Conservation (phyloP, 2,888 invertebrate genomes). For the Coremacera marginata region DNA sequence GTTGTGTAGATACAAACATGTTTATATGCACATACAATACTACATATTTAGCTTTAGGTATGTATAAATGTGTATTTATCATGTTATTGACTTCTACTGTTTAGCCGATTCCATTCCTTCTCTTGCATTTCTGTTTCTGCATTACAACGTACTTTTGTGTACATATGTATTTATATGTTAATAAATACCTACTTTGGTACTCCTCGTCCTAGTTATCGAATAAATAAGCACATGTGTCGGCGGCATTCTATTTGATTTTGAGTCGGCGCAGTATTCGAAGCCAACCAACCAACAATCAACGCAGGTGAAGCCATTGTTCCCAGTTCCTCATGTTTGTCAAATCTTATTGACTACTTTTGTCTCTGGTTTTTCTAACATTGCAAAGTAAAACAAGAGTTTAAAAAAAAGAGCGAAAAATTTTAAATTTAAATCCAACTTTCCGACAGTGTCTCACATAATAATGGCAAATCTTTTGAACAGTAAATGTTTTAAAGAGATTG, state of each 20-base stretch:
- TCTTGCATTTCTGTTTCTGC: neutral
- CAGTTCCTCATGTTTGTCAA: neutral
- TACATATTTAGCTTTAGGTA: too few relatives aligned
- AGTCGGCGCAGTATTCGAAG: constrained; percentile 13
- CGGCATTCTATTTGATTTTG: constrained; percentile 6
- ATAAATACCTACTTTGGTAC: neutral
- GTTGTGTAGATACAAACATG: too few relatives aligned
- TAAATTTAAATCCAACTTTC: too few relatives aligned
- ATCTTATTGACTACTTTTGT: too few relatives aligned
- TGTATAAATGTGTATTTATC: constrained; percentile 1
- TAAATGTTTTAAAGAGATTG: too few relatives aligned
- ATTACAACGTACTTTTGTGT: neutral
- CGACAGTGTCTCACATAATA: too few relatives aligned
- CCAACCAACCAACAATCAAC: neutral
- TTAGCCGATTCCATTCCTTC: neutral
- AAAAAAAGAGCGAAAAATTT: too few relatives aligned
- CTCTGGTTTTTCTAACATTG: too few relatives aligned
- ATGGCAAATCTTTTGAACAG: too few relatives aligned
- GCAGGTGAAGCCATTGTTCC: neutral
- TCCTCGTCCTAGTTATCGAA: constrained; percentile 24
- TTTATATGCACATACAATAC: too few relatives aligned
- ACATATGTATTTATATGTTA: too few relatives aligned
- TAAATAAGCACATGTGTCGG: constrained; percentile 24
- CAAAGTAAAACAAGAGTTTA: too few relatives aligned
- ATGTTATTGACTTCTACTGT: neutral